These are phyloP conservation scores for Macquaria australasica DNA, from an alignment of 2,113 vertebrate species.

Conservation along the genomic window DNA sequence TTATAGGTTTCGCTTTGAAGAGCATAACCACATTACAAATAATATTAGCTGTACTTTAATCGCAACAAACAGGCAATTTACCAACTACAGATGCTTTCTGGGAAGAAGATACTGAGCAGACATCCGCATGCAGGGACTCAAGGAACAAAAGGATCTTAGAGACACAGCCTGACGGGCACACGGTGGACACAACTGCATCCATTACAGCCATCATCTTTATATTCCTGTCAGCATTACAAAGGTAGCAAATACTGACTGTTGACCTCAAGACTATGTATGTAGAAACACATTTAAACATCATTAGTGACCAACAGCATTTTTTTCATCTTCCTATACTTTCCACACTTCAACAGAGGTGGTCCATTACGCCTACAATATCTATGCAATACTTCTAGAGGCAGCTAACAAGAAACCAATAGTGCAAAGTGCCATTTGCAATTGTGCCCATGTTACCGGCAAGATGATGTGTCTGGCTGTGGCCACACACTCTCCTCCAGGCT, in stretches of 20 bases:
- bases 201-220: neutral
- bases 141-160: slow-evolving; percentile 14
- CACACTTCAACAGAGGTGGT: neutral
- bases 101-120: slow-evolving; percentile 41
- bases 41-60: slow-evolving; percentile 42
- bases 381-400: neutral
- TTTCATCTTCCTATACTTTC: neutral
- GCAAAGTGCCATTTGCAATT: slow-evolving; percentile 9
- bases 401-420: neutral
- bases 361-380: neutral
- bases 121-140: neutral
- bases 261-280: neutral
- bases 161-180: neutral
- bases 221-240: neutral
- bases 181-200: neutral
- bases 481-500: slow-evolving; percentile 21
- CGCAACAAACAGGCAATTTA: slow-evolving; percentile 28
- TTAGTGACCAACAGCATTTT: neutral
- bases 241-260: neutral
- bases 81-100: slow-evolving; percentile 22
- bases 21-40: slow-evolving; percentile 30
- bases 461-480: slow-evolving; percentile 27
- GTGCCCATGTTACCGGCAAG: neutral
- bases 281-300: neutral
- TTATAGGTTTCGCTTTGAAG: slow-evolving; percentile 60